Evolutionary conservation across 2,113 vertebrate species (phyloP), one percentile per base, ranked within the genome.

Genomic region (Pedetes capensis): DNA sequence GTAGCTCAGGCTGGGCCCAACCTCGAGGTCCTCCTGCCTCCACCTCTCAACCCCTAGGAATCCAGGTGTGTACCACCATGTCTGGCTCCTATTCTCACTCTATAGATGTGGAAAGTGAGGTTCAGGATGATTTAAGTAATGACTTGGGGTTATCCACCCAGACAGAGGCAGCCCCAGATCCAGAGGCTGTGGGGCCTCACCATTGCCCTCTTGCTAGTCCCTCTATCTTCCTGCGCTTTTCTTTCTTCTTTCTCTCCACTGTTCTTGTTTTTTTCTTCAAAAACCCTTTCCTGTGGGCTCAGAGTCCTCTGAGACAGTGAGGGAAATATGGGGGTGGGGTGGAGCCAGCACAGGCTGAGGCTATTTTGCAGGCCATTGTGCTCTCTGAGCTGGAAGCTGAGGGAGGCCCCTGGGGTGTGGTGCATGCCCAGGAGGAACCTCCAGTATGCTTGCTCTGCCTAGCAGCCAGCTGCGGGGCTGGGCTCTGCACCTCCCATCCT

Each of bases 81-180:
- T n/a, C n/a, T n/a, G n/a, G n/a, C n/a, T n/a, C n/a, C 9, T 42
- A 49, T 59, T 55, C 32, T 57, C 90, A 72, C 76, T 71, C 92
- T 87, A 75, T 12, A 91, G 57, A 25, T 55, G 32, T 55, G 32
- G 42, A 84, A 42, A 63, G 16, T n/a, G 86, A 95, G 72, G 55
- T 39, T 86, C 63, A 39, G 55, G 29, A 6, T 27, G 29, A 37
- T n/a, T 39, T 29, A 64, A 20, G 39, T 82, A 78, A 53, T 49
- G 49, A 39, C 85, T 89, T 59, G 20, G 39, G 39, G 39, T 74
- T 84, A 57, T 53, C 39, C 27, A 63, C 68, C 25, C 39, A 89
- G 57, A 27, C 3, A 53, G 83, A 76, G 72, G 39, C 20, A 47
- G 51, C n/a, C 32, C 23, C 6, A 8, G 22, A 71, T 51, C 59